Base-by-base conservation (phyloP, 2,888 invertebrate species). In the Hyalella azteca region DNA sequence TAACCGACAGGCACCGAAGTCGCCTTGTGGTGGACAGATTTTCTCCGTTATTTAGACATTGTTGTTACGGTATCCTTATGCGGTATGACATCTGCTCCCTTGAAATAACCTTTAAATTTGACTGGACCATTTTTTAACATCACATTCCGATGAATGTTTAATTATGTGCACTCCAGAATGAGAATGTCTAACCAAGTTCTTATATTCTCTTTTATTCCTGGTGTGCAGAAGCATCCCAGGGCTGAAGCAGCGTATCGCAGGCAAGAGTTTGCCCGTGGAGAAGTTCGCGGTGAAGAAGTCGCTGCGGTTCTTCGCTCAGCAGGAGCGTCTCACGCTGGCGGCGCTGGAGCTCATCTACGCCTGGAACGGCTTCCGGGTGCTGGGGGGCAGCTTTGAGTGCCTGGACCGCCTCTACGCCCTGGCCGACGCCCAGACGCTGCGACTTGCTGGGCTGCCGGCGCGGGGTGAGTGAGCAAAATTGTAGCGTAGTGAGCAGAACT, bases 221-320 rank as follows among this genome's bases (percentile, higher is more conserved):
- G n/a, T n/a, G 87, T 87, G 60, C 87, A 94, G 94, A 85, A 91
- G 93, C 86, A 94, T 95, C 5, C 94, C 96, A 2, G 90, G 90
- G 78, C 92, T 92, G 88, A 95, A 95, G 86, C 95, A 96, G 87
- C 91, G 94, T 80, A 95, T 98, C 79, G 97, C 97, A 41, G 98
- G 98, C 0, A 98, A 98, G 89, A 97, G 97, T 0, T 89, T 98
- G 85, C 98, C 98, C 1, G 93, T 97, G 92, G 98, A 98, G 88
- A 98, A 98, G 88, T 98, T 97, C 89, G 93, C 94, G 73, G 91
- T 95, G n/a, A 93, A 93, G 87, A 95, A 95, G 86, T 91, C 95
- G 66, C 91, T 92, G 85, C 91, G 96, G 77, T 97, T 92, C 88
- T 91, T 91, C 83, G 90, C 90, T 49, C 95, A 96, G 87, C 91